Evolutionary conservation across 2,888 invertebrate genomes (phyloP), one percentile per base, ranked within the genome.

Genomic region (Eudemis profundana): DNA sequence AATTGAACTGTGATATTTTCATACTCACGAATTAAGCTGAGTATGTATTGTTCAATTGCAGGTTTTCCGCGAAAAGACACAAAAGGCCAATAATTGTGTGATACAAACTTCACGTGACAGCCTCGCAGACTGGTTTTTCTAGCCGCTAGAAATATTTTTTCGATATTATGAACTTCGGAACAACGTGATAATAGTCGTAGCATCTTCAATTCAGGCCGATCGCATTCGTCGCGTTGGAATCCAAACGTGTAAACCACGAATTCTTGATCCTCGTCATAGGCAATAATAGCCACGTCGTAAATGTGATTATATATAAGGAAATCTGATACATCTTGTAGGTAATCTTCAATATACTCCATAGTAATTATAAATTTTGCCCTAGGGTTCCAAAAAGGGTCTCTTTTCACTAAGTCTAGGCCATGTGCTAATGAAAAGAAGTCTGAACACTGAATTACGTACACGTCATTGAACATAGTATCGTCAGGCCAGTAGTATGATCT

Each of bases 381-480:
- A 15, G 80, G 78, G 62, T 77, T 79, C 78, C 82, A 84, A 42
- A 72, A 75, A 12, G 12, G 36, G 46, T 79, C 78, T 4, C 68
- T 57, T 63, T 64, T 71, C 3, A 72, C 56, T 29, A 65, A 33
- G 8, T 66, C 46, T 12, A 84, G 61, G 1, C 72, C 76, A 1
- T 44, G 36, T 62, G 61, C 19, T n/a, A 82, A 70, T 40, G 78
- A 76, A 17, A 68, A 21, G 21, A 70, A 74, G 69, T 76, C 53
- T n/a, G 66, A 21, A 62, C 70, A 70, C 46, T 70, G 70, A 8
- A 77, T 72, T 3, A 84, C 64, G 53, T 81, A 80, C 27, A 75
- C 66, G 3, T 67, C n/a, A 59, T 73, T 74, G 12, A 49, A 60
- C 4, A 75, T 17, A 19, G 60, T 69, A 15, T 73, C 69, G 2